phyloP scores from a whole-genome alignment of 2,888 invertebrate genomes.

The Neria commutata region DNA sequence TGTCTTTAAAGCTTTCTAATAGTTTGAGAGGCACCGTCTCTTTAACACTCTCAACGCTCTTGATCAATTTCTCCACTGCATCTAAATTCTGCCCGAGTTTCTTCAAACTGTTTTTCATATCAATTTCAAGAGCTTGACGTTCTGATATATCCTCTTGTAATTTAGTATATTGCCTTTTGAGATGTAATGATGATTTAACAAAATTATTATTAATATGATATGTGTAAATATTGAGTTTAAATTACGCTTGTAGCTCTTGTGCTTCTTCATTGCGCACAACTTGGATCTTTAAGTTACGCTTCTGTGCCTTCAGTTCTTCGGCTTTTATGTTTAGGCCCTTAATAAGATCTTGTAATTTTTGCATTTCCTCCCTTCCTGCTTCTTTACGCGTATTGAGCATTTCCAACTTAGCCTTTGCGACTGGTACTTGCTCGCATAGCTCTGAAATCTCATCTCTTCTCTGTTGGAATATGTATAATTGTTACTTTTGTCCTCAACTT shows the following conservation, averaged over 20 bases:
- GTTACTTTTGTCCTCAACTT: neutral
- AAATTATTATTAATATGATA: constrained; percentile 8
- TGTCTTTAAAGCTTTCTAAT: constrained; percentile 32
- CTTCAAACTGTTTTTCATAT: constrained; percentile 24
- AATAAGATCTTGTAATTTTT: constrained; percentile 26
- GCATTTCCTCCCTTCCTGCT: constrained; percentile 23
- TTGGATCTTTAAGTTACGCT: constrained; percentile 34
- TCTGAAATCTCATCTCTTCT: constrained; percentile 28
- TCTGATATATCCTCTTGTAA: constrained; percentile 19
- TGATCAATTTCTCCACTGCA: constrained; percentile 22
- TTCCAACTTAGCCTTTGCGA: constrained; percentile 22
- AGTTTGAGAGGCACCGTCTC: constrained; percentile 32
- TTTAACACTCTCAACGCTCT: constrained; percentile 32
- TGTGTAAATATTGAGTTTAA: neutral
- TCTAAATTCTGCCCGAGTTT: constrained; percentile 35
- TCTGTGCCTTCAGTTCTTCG: constrained; percentile 29
- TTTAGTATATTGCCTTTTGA: constrained; percentile 31
- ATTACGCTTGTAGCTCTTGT: constrained; percentile 36
- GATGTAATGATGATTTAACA: neutral
- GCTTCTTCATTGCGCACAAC: constrained; percentile 46
- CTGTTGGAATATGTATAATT: neutral
- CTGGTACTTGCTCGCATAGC: constrained; percentile 31
- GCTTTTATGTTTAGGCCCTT: constrained; percentile 32
- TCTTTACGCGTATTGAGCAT: constrained; percentile 21
- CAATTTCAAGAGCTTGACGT: constrained; percentile 27